Conservation (phyloP, 1,140 invertebrate genomes). For the Pogonomyrmex barbatus region DNA sequence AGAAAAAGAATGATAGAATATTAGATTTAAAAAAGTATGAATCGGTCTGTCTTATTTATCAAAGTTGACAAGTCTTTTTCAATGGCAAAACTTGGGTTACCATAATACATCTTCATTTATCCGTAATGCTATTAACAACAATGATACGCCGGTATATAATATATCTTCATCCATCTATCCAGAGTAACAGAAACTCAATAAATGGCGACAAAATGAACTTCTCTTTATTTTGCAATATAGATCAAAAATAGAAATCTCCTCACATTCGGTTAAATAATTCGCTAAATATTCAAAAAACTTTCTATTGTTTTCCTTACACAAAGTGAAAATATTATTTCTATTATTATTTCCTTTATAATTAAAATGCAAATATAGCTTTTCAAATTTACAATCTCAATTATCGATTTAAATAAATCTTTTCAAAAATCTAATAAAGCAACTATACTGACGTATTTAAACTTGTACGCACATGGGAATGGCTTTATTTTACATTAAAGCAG, state of each 20-base stretch:
- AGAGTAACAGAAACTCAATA: conserved; percentile 39
- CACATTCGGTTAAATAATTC: not conserved
- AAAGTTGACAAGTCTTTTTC: conserved; percentile 32
- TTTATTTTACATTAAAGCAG: not conserved
- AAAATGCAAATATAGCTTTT: not conserved
- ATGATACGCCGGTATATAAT: conserved; percentile 36
- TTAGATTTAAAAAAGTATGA: not conserved
- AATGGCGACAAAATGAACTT: conserved; percentile 25
- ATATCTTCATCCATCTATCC: conserved; percentile 57
- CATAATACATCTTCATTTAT: conserved; percentile 55
- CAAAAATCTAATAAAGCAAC: not conserved
- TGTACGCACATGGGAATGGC: not conserved
- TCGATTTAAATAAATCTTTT: not conserved
- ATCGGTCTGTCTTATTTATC: conserved; percentile 5
- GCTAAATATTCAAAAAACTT: not conserved
- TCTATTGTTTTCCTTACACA: not conserved
- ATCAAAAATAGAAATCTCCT: conserved; percentile 4
- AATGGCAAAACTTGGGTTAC: conserved; percentile 19
- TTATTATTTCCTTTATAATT: too few species aligned
- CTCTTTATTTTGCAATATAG: conserved; percentile 18
- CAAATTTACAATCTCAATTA: not conserved
- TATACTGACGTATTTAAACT: not conserved
- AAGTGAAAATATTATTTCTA: not conserved
- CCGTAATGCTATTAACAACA: conserved; percentile 41
- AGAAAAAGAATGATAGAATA: not conserved